phyloP scores from a whole-genome alignment of 2,888 invertebrate species.

The Scaptomyza polygonia region DNA sequence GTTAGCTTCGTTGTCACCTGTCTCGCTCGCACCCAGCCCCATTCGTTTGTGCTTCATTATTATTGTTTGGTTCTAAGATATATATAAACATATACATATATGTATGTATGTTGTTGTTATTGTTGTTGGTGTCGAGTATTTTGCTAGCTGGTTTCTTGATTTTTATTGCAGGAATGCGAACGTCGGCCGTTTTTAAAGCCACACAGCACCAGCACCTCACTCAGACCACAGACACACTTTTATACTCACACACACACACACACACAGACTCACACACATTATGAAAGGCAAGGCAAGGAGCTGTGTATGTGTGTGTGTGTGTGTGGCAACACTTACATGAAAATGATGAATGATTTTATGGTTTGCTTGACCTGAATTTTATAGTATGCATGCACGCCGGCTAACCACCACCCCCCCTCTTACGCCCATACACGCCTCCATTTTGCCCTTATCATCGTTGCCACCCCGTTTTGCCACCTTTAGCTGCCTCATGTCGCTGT shows the following conservation, averaged over 20 bases:
- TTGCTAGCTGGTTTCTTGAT: constrained; percentile 73
- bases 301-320: constrained; percentile 33
- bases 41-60: constrained; percentile 60
- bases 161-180: constrained; percentile 78
- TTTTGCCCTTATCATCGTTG: constrained; percentile 3
- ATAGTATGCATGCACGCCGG: constrained; percentile 75
- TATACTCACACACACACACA: constrained; percentile 20
- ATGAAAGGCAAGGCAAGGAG: constrained; percentile 62
- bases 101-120: constrained; percentile 17
- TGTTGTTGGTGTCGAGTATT: constrained; percentile 50
- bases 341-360: constrained; percentile 84
- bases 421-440: background rate
- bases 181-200: constrained; percentile 80
- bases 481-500: constrained; percentile 51
- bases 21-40: constrained; percentile 63
- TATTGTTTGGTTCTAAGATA: constrained; percentile 73
- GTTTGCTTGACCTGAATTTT: constrained; percentile 83
- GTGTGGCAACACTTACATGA: constrained; percentile 76
- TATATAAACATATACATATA: constrained; percentile 8
- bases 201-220: constrained; percentile 62
- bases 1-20: constrained; percentile 64
- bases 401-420: constrained; percentile 10
- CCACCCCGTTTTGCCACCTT: background rate
- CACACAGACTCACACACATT: constrained; percentile 21
- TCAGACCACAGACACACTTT: constrained; percentile 45